phyloP scores from a whole-genome alignment of 2,888 invertebrate species.

The Steinernema scapterisci region DNA sequence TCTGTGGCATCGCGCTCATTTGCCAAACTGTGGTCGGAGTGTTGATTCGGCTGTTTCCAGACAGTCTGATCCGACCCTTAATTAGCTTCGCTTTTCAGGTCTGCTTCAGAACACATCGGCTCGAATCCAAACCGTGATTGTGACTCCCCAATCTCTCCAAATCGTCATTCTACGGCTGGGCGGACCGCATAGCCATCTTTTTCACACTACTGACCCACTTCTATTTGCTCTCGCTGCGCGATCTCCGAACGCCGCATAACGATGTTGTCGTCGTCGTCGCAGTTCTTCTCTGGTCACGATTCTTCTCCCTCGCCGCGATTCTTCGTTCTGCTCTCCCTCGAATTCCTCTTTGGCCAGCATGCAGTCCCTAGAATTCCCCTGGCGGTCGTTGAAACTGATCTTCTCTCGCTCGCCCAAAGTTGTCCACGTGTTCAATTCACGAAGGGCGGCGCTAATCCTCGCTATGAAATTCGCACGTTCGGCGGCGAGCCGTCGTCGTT shows the following conservation, averaged over 20 bases:
- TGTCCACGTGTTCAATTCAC: conserved; percentile 17
- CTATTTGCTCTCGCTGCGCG: conserved; percentile 9
- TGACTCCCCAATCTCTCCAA: too few species aligned
- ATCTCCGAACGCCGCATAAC: background rate
- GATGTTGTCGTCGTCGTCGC: too few species aligned
- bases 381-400: background rate
- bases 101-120: too few species aligned
- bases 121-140: background rate
- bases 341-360: background rate
- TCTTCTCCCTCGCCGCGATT: background rate
- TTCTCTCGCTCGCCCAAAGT: background rate
- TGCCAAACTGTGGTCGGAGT: too few species aligned
- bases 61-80: too few species aligned
- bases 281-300: background rate
- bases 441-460: conserved; percentile 23
- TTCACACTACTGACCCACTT: conserved; percentile 6
- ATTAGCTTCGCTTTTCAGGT: too few species aligned
- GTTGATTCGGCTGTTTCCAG: too few species aligned
- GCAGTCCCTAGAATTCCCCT: background rate
- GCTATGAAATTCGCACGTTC: conserved; percentile 1
- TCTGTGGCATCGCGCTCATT: too few species aligned
- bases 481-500: background rate
- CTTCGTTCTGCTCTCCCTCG: background rate
- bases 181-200: too few species aligned
- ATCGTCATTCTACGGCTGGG: too few species aligned